Evolutionary conservation across 1,140 invertebrate species (phyloP), one percentile per base, ranked within the genome.

Genomic region (Cherax destructor): DNA sequence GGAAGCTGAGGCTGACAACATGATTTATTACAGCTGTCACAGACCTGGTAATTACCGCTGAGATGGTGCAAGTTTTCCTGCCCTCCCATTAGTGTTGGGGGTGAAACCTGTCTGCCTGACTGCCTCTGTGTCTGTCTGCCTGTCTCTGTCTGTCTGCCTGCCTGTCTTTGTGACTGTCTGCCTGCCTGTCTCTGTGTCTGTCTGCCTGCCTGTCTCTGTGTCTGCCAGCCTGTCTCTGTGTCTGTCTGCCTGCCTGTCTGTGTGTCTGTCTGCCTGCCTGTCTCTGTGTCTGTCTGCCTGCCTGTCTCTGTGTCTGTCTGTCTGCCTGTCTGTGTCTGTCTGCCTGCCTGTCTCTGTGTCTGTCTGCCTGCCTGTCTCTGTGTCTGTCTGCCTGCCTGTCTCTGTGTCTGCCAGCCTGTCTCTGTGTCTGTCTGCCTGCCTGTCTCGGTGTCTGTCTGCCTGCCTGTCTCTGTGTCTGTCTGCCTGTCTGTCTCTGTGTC

Each of bases 61-160:
- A 72, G n/a, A 56, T 86, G 69, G 84, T 86, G 84, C 74, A 76
- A 86, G 84, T 86, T 86, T 86, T 86, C 80, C 80, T 83, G 80
- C 80, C 80, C n/a, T 16, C 1, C 80, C 80, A 65, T 83, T 83
- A 83, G 80, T 83, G 69, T 76, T 86, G n/a, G 50, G 50, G 10
- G n/a, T 9, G 24, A 18, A 18, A 30, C 56, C 85, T 61, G 41
- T 77, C 56, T 69, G n/a, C 69, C 24, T 9, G 69, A 0, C 69
- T 16, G 16, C 7, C 69, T 21, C 13, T 21, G 13, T 21, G 16
- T 3, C 61, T 21, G 61, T 18, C 61, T 21, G 61, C 18, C 61
- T 21, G 61, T 18, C 61, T 65, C 16, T 65, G 21, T 16, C 13
- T 83, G 61, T n/a, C 13, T 65, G 7, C 2, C 21, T 65, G 5